Conservation (phyloP, 2,797 vertebrate genomes). For the Mormyrops attenuatus region DNA sequence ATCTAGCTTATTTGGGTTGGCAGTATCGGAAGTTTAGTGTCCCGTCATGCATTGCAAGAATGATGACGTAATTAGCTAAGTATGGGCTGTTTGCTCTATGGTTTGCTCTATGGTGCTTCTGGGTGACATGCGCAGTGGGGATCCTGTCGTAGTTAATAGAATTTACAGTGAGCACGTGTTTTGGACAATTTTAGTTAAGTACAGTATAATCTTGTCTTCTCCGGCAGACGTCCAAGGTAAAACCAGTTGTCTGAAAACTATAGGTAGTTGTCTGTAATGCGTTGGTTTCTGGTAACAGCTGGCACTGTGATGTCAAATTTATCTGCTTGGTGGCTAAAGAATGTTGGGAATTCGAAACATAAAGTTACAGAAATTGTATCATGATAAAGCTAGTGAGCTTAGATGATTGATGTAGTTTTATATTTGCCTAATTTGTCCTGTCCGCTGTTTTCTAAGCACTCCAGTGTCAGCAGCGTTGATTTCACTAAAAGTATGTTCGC, state of each 20-base stretch:
- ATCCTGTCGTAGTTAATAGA: neutral
- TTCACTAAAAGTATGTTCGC: slow-evolving; percentile 56
- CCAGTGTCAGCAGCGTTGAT: neutral
- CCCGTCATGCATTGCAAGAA: neutral
- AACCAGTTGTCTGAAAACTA: neutral
- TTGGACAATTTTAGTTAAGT: neutral
- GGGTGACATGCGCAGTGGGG: slow-evolving; percentile 18
- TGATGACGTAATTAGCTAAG: neutral
- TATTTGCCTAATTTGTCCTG: neutral
- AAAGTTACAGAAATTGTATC: neutral
- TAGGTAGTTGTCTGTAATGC: neutral
- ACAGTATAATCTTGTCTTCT: neutral
- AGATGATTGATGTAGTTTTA: neutral
- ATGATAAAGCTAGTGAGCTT: neutral
- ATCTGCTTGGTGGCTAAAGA: neutral
- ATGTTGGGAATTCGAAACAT: neutral
- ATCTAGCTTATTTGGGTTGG: neutral
- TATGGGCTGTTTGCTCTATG: neutral
- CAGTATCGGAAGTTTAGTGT: neutral
- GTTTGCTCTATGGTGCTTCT: neutral
- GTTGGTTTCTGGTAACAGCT: neutral
- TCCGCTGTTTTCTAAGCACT: neutral
- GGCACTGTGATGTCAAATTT: neutral
- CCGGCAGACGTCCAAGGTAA: neutral
- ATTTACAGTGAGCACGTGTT: slow-evolving; percentile 2